These are phyloP conservation scores for Turritopsis dohrnii DNA, from an alignment of 30 jellyfish, hydroid and myxozoan species.

Conservation along the genomic window DNA sequence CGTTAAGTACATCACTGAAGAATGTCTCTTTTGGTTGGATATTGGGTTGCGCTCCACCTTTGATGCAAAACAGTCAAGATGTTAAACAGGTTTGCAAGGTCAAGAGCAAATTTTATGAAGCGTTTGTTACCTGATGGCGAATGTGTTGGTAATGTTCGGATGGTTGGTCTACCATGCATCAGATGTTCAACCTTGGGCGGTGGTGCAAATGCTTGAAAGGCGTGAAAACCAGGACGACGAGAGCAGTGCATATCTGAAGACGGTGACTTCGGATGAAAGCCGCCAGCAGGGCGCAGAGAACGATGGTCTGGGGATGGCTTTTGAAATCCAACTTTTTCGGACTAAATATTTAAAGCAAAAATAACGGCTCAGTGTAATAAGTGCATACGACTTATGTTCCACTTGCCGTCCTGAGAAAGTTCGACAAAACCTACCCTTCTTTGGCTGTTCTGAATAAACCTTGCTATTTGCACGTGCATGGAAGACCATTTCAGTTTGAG, in stretches of 20 bases:
- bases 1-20: neutral
- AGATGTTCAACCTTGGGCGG: neutral
- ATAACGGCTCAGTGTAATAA: too few relatives aligned
- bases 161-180: neutral
- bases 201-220: constrained; percentile 25
- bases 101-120: neutral
- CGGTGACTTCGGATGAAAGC: neutral
- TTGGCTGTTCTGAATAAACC: neutral
- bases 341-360: neutral
- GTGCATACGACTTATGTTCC: too few relatives aligned
- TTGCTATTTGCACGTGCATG: constrained; percentile 13
- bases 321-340: constrained; percentile 6
- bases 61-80: neutral
- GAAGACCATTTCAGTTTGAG: neutral
- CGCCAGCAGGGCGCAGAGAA: neutral
- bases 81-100: neutral
- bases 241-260: constrained; percentile 6
- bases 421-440: neutral
- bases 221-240: constrained; percentile 23
- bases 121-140: neutral
- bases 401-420: too few relatives aligned
- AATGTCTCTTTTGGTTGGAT: neutral
- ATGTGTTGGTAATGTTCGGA: neutral
- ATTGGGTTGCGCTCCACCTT: neutral
- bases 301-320: constrained; percentile 18